phyloP scores from a whole-genome alignment of 2,113 vertebrate species.

The Lophotis ruficrista region DNA sequence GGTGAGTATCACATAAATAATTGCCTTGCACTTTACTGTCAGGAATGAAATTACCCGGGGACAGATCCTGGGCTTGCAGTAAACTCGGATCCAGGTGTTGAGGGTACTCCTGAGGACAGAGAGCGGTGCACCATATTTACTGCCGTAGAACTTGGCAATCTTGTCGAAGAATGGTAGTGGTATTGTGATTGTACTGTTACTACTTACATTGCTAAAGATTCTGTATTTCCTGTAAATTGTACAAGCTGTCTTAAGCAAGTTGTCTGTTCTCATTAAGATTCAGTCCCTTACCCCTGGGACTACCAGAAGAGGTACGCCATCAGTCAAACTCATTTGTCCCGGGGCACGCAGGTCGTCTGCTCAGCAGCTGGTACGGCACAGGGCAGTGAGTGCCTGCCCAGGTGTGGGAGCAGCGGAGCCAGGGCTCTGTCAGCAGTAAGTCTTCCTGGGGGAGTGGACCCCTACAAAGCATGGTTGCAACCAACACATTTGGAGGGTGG shows the following conservation, averaged over 20 bases:
- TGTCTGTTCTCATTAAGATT: accelerated
- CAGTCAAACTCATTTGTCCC: accelerated
- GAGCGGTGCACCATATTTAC: accelerated
- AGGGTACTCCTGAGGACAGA: background rate
- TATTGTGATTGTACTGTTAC: too few relatives aligned
- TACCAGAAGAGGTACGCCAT: too few relatives aligned
- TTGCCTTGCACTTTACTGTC: background rate
- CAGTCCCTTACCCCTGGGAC: background rate
- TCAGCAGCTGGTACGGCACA: background rate
- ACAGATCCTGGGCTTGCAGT: background rate
- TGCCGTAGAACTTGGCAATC: background rate
- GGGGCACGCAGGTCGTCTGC: background rate
- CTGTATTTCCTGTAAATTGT: background rate
- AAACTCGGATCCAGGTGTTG: background rate
- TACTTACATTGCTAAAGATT: background rate
- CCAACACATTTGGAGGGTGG: accelerated
- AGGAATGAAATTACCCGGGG: too few relatives aligned
- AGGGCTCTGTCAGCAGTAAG: background rate
- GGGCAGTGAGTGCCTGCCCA: background rate
- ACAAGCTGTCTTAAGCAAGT: background rate
- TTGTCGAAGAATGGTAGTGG: accelerated
- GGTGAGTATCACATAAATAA: background rate
- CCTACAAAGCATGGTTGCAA: accelerated
- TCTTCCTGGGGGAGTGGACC: background rate
- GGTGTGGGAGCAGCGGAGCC: background rate